phyloP scores from a whole-genome alignment of 2,797 vertebrate species.

The Dendrocincla fuliginosa region DNA sequence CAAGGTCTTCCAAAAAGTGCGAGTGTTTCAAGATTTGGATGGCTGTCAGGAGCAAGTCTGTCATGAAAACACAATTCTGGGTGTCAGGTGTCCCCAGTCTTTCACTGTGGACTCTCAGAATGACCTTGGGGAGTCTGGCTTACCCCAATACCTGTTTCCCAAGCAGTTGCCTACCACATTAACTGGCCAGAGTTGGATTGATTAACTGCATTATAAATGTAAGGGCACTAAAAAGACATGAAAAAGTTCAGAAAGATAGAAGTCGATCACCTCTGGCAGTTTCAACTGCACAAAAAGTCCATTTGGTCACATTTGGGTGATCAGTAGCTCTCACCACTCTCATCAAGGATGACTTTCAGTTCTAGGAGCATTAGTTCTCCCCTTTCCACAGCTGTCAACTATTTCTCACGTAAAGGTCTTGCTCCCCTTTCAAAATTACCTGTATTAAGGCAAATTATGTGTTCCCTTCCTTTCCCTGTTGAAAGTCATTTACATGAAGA shows the following conservation, averaged over 20 bases:
- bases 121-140: neutral
- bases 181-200: neutral
- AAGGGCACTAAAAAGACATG: slow-evolving; percentile 3
- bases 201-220: slow-evolving; percentile 11
- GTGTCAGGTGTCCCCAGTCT: neutral
- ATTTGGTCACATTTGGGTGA: slow-evolving; percentile 45
- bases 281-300: slow-evolving; percentile 38
- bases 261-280: slow-evolving; percentile 29
- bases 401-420: slow-evolving; percentile 44
- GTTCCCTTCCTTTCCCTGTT: slow-evolving; percentile 24
- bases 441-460: slow-evolving; percentile 52
- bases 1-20: neutral
- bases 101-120: neutral
- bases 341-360: slow-evolving; percentile 32
- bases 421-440: slow-evolving; percentile 46
- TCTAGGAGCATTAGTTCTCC: neutral
- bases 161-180: neutral
- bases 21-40: neutral
- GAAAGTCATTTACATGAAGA: slow-evolving; percentile 56
- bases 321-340: slow-evolving; percentile 9
- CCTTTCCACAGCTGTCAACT: neutral
- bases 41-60: neutral
- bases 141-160: neutral
- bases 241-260: slow-evolving; percentile 4
- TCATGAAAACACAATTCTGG: neutral